A percentile compares a stretch with the other conserved stretches of the same genome.
These are phyloP conservation scores for Dusona sp. DNA, from an alignment of 2,888 invertebrate genomes.

Conservation along the genomic window DNA sequence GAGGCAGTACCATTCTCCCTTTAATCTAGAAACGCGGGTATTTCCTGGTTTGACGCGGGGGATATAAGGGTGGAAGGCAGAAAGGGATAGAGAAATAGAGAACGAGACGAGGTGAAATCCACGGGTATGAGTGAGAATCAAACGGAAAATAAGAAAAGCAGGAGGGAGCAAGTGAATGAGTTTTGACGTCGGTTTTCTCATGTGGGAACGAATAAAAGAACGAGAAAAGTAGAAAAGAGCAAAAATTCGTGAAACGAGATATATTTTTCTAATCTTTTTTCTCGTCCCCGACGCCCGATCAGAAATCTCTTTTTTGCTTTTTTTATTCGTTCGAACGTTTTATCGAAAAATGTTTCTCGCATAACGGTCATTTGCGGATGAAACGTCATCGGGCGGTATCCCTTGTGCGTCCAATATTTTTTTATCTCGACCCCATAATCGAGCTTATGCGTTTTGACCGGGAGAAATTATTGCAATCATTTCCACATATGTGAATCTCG, in stretches of 20 bases:
- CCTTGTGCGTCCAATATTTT: constrained; percentile 32
- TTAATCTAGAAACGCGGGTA: constrained; percentile 73
- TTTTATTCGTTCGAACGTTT: constrained; percentile 30
- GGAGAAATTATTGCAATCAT: constrained; percentile 54
- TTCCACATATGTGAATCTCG: constrained; percentile 36
- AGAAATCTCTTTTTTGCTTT: neutral
- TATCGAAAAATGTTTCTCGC: constrained; percentile 39
- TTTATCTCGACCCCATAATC: neutral
- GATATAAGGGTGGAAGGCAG: constrained; percentile 43
- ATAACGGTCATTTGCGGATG: constrained; percentile 51
- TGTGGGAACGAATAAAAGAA: constrained; percentile 1
- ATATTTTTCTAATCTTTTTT: constrained; percentile 56
- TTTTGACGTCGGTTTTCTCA: constrained; percentile 22
- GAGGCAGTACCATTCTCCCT: constrained; percentile 68
- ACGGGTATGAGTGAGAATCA: constrained; percentile 34
- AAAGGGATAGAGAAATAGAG: constrained; percentile 35
- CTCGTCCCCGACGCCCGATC: constrained; percentile 19
- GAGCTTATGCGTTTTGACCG: neutral
- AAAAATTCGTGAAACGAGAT: constrained; percentile 50
- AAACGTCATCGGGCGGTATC: neutral
- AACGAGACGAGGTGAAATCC: constrained; percentile 15
- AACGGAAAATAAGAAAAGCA: constrained; percentile 41
- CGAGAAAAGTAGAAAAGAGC: constrained; percentile 19
- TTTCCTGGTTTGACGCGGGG: constrained; percentile 56
- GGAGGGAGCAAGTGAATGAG: constrained; percentile 30